Evolutionary conservation across 2,888 invertebrate species (phyloP), one percentile per base, ranked within the genome.

Genomic region (Pterobdella sp.): DNA sequence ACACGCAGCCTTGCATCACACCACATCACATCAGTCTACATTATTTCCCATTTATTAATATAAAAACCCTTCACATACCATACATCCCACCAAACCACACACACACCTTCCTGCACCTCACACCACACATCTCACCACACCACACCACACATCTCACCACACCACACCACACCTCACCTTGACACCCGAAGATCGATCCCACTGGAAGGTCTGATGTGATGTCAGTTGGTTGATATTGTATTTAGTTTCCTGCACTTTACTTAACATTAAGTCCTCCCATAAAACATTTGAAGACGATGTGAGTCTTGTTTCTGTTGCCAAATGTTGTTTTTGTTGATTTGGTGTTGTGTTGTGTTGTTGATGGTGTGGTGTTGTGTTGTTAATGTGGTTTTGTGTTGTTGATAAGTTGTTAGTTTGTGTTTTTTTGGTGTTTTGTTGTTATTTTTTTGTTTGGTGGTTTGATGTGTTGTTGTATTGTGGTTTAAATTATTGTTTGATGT

Each of bases 151-250:
- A 42, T 14, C 42, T 18, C 42, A 7, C 42, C 7, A 42, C 7
- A 42, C 7, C 42, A 18, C 42, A 7, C 35, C 10, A 22, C 7
- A 7, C 7, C 7, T 7, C 26, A 83, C 79, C 76, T 32, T 78
- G 31, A 82, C 76, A 3, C 82, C 81, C 7, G 82, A 81, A 22
- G 79, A 79, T 29, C 82, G 77, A 49, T 79, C 75, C 79, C 80
- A 82, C 31, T 78, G 77, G 75, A 82, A 81, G 75, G 80, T 79
- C 73, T 79, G 75, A 1, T 78, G 76, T 74, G 81, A 81, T 77
- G 77, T 80, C 32, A 63, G 80, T 75, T 79, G 81, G 37, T 80
- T 79, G 52, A 81, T 76, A 74, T 79, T 80, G 74, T 81, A 78
- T 1, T 78, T 77, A 0, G 79, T 79, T 49, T 81, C 80, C 68